Conservation (phyloP, 2,888 invertebrate species). For the Eristalis tenax region DNA sequence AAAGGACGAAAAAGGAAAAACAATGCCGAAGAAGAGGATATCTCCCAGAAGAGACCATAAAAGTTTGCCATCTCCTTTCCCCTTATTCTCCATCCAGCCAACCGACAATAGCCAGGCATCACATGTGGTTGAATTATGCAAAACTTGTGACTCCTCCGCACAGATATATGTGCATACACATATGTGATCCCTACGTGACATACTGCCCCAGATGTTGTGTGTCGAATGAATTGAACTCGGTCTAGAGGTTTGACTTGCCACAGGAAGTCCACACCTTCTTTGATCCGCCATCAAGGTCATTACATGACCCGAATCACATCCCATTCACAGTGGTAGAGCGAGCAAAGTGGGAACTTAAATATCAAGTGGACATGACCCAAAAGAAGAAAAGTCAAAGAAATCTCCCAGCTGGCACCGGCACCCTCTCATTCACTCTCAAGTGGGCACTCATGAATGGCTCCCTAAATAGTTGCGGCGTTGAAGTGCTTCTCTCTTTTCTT, state of each 20-base stretch:
- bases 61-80: slow-evolving; percentile 12
- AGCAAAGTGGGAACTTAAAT: slow-evolving; percentile 29
- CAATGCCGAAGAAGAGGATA: neutral
- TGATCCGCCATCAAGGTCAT: slow-evolving; percentile 60
- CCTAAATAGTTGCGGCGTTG: slow-evolving; percentile 13
- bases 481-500: neutral
- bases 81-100: neutral
- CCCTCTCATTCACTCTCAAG: neutral
- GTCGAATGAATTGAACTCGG: slow-evolving; percentile 5
- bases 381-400: slow-evolving; percentile 32
- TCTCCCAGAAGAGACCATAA: slow-evolving; percentile 19
- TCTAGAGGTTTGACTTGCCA: neutral
- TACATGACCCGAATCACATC: slow-evolving; percentile 59
- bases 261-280: slow-evolving; percentile 15
- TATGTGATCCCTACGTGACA: slow-evolving; percentile 56
- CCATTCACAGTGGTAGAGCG: slow-evolving; percentile 8
- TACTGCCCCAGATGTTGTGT: slow-evolving; percentile 57
- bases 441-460: slow-evolving; percentile 30
- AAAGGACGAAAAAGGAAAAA: neutral
- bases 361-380: slow-evolving; percentile 52
- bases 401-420: slow-evolving; percentile 14
- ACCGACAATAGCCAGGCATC: neutral
- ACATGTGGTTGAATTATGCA: slow-evolving; percentile 45
- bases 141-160: slow-evolving; percentile 33
- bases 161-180: neutral